Evolutionary conservation across 2,797 vertebrate species (phyloP).

Genomic region (Rousettus madagascariensis): DNA sequence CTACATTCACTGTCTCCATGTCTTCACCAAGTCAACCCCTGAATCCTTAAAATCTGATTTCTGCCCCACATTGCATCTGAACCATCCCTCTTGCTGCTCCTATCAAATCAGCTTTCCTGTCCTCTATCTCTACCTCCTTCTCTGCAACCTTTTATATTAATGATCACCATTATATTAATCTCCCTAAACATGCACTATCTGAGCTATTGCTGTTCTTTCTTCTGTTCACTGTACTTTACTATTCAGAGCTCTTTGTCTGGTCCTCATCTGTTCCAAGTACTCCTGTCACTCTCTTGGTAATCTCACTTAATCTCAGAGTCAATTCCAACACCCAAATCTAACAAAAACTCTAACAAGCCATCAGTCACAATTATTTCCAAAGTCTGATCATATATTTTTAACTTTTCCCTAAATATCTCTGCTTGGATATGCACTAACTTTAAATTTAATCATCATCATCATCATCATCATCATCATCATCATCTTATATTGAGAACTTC

Average conservation of each 20-base stretch:
- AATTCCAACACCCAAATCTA: neutral
- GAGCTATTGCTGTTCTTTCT: neutral
- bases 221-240: neutral
- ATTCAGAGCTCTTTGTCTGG: neutral
- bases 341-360: rapidly evolving
- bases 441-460: neutral
- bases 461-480: neutral
- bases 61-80: rapidly evolving
- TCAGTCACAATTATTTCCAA: neutral
- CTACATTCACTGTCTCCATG: neutral
- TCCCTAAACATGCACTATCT: too few relatives aligned
- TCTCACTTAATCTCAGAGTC: neutral
- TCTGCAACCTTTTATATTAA: neutral
- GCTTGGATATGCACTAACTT: neutral
- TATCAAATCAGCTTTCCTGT: neutral
- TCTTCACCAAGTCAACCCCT: neutral
- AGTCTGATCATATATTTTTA: neutral
- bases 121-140: neutral
- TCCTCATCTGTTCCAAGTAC: neutral
- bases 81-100: neutral
- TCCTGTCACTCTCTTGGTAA: neutral
- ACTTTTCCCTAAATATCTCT: neutral
- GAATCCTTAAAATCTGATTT: neutral
- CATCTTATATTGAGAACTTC: neutral
- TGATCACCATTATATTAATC: neutral